Evolutionary conservation across 2,888 invertebrate genomes (phyloP), one percentile per base, ranked within the genome.

Genomic region (Ceraclea dissimilis): DNA sequence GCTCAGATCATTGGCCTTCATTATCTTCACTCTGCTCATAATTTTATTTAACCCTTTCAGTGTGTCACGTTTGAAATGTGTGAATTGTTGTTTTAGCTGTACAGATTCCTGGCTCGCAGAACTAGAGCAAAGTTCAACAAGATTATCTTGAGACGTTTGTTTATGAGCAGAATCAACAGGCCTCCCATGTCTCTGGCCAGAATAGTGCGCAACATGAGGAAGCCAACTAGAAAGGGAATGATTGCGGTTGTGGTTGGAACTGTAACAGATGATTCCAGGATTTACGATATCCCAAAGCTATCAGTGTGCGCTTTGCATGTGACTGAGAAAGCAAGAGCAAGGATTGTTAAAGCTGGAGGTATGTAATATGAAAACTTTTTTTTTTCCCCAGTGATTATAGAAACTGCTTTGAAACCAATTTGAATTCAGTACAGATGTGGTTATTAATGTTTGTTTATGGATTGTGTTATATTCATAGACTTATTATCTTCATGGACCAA

Each of bases 71-170:
- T n/a, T n/a, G n/a, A n/a, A n/a, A n/a, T n/a, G n/a, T n/a, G n/a
- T n/a, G n/a, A n/a, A n/a, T n/a, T n/a, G n/a, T n/a, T n/a, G n/a
- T 39, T 75, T 54, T 66, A 94, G 97, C 80, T 99, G 63, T 99
- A 99, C 82, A 87, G 96, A 68, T 99, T 92, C 76, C 81, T 99
- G 79, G 96, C 97, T 57, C 88, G 98, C 66, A 88, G 97, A 74
- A 98, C 98, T 48, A 87, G 87, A 72, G 83, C 93, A 67, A 98
- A 97, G 79, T 99, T 99, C 80, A 98, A 99, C 77, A 85, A 86
- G 73, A 93, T 99, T 66, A 81, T 99, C 54, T 74, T 98, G 71
- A 91, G 88, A 71, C 85, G 99, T 67, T 80, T 99, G 68, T 98
- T 95, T 76, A 99, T 99, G 99, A 95, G 96, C 75, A 91, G 88